Evolutionary conservation across 1,140 invertebrate species (phyloP), one percentile per base, ranked within the genome.

Genomic region (Notospermus geniculatus): DNA sequence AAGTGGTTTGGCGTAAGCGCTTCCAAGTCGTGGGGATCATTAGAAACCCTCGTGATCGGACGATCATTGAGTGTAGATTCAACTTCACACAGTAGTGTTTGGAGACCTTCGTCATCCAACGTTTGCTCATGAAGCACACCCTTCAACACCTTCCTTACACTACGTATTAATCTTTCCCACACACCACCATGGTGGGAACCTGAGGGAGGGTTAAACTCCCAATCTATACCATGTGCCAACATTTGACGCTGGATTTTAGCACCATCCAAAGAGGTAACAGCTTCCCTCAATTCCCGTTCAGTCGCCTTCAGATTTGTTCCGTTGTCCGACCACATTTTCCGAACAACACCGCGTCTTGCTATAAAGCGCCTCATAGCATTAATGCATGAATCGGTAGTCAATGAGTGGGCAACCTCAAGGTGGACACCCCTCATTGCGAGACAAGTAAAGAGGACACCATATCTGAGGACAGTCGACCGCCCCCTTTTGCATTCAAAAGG

Each of bases 141-240:
- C 46, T 43, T 25, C 63, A 72, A 66, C 50, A 53, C 64, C 53
- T 32, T 68, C 53, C 82, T 79, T 71, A n/a, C 68, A 46, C 11
- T 64, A 57, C 76, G 72, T 15, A 74, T 72, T 36, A 63, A 67
- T 56, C 64, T 62, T 52, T 83, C 69, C 78, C 66, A 82, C 28
- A 71, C 66, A 4, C 80, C 80, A 50, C 80, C 80, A 36, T 74
- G 71, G 58, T 80, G 72, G 1, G 75, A 71, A 23, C 65, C 69
- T 55, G 60, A 45, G 11, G 80, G 73, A 27, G 77, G 72, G 39
- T 72, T 80, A 59, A 82, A 82, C 61, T 79, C 65, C 78, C 77
- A 83, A 27, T 71, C 55, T 19, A 75, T 77, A 2, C 55, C 32
- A 23, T 61, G 56, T 19, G 56, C 13, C 50, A 28, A 19, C 27